These are phyloP conservation scores for Phyllotreta cruciferae DNA, from an alignment of 2,888 invertebrate species.

Conservation along the genomic window DNA sequence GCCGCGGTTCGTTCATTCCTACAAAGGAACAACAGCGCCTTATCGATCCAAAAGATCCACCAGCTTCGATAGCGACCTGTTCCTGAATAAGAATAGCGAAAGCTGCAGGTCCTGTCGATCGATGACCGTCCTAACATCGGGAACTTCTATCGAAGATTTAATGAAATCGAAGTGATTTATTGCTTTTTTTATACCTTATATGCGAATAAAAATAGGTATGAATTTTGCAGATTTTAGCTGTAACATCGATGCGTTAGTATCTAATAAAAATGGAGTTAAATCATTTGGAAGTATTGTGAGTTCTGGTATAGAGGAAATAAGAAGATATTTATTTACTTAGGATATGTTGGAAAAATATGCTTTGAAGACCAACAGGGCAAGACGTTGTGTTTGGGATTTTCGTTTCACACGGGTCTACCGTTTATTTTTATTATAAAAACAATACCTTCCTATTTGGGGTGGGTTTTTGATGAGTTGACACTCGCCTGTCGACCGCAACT, in stretches of 20 bases:
- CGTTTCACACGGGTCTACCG: conserved; percentile 48
- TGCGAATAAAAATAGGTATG: not conserved
- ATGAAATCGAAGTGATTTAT: conserved; percentile 17
- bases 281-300: no score
- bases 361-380: conserved; percentile 35
- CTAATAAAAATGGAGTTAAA: no score
- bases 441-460: conserved; percentile 38
- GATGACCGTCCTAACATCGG: conserved; percentile 41
- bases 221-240: not conserved
- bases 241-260: not conserved
- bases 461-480: conserved; percentile 30
- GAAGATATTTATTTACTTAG: conserved; percentile 46
- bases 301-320: conserved; percentile 25
- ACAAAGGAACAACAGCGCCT: conserved; percentile 44
- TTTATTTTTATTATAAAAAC: conserved; percentile 46
- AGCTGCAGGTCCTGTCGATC: conserved; percentile 44
- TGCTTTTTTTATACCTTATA: not conserved
- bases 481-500: conserved; percentile 32
- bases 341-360: conserved; percentile 46
- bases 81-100: conserved; percentile 24
- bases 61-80: conserved; percentile 50
- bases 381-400: conserved; percentile 34
- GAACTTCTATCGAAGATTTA: conserved; percentile 35
- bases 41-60: conserved; percentile 53
- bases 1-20: conserved; percentile 43